A percentile compares a stretch with the other conserved stretches of the same genome.
Conservation (phyloP, 2,888 invertebrate genomes). For the Coleophora flavipennella region DNA sequence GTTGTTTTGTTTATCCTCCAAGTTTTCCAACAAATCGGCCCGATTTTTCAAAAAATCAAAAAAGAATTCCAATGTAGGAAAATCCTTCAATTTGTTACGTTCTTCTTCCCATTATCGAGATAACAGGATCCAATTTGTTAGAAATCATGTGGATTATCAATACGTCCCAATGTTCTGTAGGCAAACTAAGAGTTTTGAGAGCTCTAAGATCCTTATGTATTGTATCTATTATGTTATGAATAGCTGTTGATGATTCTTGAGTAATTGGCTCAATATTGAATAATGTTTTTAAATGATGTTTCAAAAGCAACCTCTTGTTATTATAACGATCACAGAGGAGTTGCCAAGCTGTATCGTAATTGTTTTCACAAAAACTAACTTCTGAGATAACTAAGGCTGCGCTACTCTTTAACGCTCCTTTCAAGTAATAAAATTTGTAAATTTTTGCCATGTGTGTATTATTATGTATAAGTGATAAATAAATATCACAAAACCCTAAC, state of each 20-base stretch:
- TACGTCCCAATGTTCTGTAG: slow-evolving; percentile 11
- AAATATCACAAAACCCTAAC: slow-evolving; percentile 14
- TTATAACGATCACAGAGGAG: slow-evolving; percentile 12
- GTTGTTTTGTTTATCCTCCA: slow-evolving; percentile 2
- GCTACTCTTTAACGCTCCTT: slow-evolving; percentile 7
- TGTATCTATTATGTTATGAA: slow-evolving; percentile 7
- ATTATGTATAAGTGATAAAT: slow-evolving; percentile 8
- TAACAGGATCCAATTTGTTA: slow-evolving; percentile 8
- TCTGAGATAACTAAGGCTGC: slow-evolving; percentile 8
- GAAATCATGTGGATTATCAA: slow-evolving; percentile 9
- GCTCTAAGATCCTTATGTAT: slow-evolving; percentile 11
- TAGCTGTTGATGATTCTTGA: slow-evolving; percentile 4
- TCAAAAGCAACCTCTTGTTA: slow-evolving; percentile 11
- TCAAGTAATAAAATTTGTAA: slow-evolving; percentile 12
- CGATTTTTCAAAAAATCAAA: slow-evolving; percentile 9
- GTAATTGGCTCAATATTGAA: slow-evolving; percentile 6
- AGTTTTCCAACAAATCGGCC: slow-evolving; percentile 10
- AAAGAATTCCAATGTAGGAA: slow-evolving; percentile 10
- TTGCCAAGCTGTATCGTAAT: slow-evolving; percentile 12
- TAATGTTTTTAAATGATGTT: slow-evolving; percentile 9
- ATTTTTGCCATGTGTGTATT: slow-evolving; percentile 8
- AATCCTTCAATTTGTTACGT: slow-evolving; percentile 4
- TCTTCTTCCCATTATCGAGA: slow-evolving; percentile 9
- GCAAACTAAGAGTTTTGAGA: slow-evolving; percentile 8
- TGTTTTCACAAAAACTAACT: slow-evolving; percentile 9